Conservation (phyloP, 2,888 invertebrate species). For the Crepidodera aurea region DNA sequence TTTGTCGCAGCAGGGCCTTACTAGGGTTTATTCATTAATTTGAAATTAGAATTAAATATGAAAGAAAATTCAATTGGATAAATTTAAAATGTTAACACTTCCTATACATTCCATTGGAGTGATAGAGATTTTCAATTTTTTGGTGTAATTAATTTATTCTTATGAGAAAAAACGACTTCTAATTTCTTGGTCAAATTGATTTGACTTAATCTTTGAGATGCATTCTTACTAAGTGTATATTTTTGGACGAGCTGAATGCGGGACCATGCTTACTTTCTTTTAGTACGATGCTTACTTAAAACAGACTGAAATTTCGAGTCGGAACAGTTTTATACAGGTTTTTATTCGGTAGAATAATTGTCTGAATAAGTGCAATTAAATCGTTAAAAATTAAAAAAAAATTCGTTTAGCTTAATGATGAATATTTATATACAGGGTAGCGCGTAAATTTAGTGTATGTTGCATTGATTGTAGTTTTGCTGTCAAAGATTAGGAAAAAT, state of each 20-base stretch:
- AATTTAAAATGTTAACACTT: no score
- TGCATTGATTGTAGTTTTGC: background rate
- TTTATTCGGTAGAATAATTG: constrained; percentile 19
- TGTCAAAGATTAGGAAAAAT: background rate
- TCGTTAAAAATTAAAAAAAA: constrained; percentile 12
- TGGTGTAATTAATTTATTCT: no score
- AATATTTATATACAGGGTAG: constrained; percentile 33
- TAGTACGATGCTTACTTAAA: constrained; percentile 17
- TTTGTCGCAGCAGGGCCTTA: no score
- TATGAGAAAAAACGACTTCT: background rate
- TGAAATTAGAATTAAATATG: no score
- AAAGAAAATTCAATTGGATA: no score
- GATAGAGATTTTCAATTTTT: no score
- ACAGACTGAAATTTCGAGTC: constrained; percentile 35
- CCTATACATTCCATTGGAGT: no score
- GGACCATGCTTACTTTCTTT: constrained; percentile 37
- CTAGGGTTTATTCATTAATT: no score
- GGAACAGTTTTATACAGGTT: constrained; percentile 12
- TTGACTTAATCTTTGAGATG: constrained; percentile 22
- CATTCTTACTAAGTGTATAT: constrained; percentile 35
- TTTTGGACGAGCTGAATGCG: constrained; percentile 40
- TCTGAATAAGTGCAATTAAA: constrained; percentile 34
- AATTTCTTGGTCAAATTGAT: constrained; percentile 25
- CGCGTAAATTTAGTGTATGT: constrained; percentile 5
- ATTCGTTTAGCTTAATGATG: constrained; percentile 14